Evolutionary conservation across 2,113 vertebrate genomes (phyloP), one percentile per base, ranked within the genome.

Genomic region (Reinhardtius hippoglossoides): DNA sequence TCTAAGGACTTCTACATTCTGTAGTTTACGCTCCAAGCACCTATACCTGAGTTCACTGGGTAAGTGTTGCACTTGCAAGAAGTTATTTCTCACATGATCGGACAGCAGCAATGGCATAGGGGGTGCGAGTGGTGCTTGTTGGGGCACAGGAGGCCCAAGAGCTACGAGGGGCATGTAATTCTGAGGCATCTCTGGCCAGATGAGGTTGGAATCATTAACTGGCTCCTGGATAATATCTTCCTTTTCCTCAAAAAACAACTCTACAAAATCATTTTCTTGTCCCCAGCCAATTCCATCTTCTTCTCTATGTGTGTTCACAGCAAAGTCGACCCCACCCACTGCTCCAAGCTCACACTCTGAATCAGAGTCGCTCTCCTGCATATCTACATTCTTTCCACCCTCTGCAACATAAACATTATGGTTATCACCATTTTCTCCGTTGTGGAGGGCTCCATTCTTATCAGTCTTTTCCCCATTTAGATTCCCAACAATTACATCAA

Each of bases 281-380:
- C 78, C 85, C 89, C 93, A 95, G 81, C 82, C 89, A 20, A 78
- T 74, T 14, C 46, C 70, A 3, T 91, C 85, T 1, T 82, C 88
- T 18, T 79, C 80, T 35, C 65, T 70, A 4, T 87, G 79, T 0
- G 83, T 82, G 57, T 87, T 71, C 31, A 88, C 84, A 21, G 86
- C 90, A 0, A 86, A 89, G 42, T 94, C 94, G 55, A 93, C 92
- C 67, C 96, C 97, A 66, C 97, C 97, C 24, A 95, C 95, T n/a
- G 97, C 97, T 87, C 96, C 98, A 5, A 94, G 66, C 67, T 95
- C 95, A 64, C 95, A 95, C 59, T 96, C 96, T 24, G 93, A 94
- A 77, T 92, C 89, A 56, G 89, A 90, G 62, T 96, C 96, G 63
- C 80, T 91, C 60, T 95, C 94, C 58, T 91, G 93, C 85, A 94